A percentile compares a stretch with the other conserved stretches of the same genome.
phyloP scores from a whole-genome alignment of 2,113 vertebrate genomes.

The Cettia cetti region DNA sequence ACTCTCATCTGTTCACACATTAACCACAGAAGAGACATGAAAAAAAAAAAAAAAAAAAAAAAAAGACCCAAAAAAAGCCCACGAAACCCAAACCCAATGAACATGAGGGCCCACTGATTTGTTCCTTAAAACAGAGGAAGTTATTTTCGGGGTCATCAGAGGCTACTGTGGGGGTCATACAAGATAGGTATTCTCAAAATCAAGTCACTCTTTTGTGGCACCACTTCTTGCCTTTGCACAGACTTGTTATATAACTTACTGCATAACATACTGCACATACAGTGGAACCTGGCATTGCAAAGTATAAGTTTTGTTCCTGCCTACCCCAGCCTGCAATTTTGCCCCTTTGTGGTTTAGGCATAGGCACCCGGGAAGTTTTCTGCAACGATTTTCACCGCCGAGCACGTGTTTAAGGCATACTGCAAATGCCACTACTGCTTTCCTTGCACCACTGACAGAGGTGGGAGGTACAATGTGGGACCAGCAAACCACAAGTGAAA shows the following conservation, averaged over 20 bases:
- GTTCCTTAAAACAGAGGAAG: background rate
- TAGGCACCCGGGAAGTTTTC: background rate
- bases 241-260: background rate
- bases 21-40: background rate
- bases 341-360: background rate
- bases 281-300: background rate
- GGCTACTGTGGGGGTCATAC: background rate
- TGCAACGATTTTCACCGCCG: accelerated
- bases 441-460: background rate
- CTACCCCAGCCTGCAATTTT: background rate
- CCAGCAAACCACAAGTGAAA: background rate
- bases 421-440: background rate
- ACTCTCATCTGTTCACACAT: background rate
- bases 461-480: background rate
- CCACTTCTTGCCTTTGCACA: background rate
- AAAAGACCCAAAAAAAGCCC: too few relatives aligned
- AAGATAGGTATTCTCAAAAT: background rate
- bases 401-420: background rate
- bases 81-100: background rate
- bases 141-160: background rate
- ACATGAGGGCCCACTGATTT: background rate
- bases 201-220: background rate
- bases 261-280: background rate
- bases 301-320: background rate
- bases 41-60: background rate